Evolutionary conservation across 1,140 invertebrate species (phyloP), one percentile per base, ranked within the genome.

Genomic region (Plodia interpunctella): DNA sequence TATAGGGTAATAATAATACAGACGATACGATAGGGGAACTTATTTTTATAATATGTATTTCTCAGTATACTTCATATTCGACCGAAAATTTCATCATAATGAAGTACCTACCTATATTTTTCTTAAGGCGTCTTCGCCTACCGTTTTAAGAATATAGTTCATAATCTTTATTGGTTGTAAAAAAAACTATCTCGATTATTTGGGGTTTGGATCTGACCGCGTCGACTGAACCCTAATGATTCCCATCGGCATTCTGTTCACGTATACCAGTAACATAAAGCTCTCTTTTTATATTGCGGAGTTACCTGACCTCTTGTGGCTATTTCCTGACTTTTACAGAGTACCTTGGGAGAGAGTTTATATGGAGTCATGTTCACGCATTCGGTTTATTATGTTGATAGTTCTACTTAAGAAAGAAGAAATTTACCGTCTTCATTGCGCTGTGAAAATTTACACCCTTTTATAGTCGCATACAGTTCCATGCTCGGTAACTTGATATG

Each of bases 231-330:
- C 15, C 38, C 38, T 44, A 44, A 44, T 13, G 15, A 6, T 8
- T 44, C 5, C 5, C 10, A 5, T 44, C 13, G 38, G 38, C 2
- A 44, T 44, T 44, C 38, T 2, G 38, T 44, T 15, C 38, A 44
- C 38, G 38, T 44, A 44, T 35, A 15, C 13, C 38, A 15, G 38
- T 44, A 44, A 44, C 38, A 44, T 44, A 44, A 44, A 44, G 38
- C 38, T 17, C 38, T 44, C 38, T 15, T 44, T 44, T 44, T 15
- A 44, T n/a, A 44, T 44, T 2, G 5, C 38, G 15, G 38, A 5
- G 38, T 44, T 44, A 15, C 38, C n/a, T n/a, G n/a, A n/a, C n/a
- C 38, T 44, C 38, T 44, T 15, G 38, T 44, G 15, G 13, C 38
- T 2, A 44, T 44, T 44, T 44, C 15, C 38, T 44, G 10, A 15